Conservation (phyloP, 2,113 vertebrate species). For the Ptyas mucosa region DNA sequence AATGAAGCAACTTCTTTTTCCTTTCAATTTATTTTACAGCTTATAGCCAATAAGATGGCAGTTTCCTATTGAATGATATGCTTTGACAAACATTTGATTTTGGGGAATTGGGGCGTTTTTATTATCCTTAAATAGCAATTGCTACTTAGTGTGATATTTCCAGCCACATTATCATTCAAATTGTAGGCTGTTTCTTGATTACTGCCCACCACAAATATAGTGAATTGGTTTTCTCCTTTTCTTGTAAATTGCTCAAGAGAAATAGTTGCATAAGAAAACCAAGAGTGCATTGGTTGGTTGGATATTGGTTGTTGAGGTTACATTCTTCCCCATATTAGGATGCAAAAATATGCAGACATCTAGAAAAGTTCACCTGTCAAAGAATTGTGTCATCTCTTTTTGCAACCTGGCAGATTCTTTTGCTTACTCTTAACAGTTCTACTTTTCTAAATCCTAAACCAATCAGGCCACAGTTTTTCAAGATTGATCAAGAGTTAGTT, state of each 20-base stretch:
- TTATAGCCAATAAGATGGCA: conserved; percentile 17
- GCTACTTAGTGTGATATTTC: background rate
- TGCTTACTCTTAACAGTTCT: background rate
- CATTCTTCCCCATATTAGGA: background rate
- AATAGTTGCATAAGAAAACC: background rate
- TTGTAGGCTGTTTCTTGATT: conserved; percentile 21
- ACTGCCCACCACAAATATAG: conserved; percentile 19
- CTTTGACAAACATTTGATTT: conserved; percentile 35
- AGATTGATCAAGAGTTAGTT: background rate
- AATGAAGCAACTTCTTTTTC: too few species aligned
- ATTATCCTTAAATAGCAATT: conserved; percentile 1
- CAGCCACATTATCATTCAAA: background rate
- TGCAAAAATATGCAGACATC: background rate
- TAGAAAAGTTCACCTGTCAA: background rate
- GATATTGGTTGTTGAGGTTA: background rate
- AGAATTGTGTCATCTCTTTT: background rate
- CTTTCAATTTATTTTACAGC: background rate
- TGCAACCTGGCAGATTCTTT: background rate
- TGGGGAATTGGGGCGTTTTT: conserved; percentile 14
- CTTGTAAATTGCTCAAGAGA: conserved; percentile 23
- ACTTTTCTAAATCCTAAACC: background rate
- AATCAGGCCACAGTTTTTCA: background rate
- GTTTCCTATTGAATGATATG: background rate
- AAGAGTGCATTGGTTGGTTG: too few species aligned
- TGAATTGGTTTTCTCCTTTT: background rate